These are phyloP conservation scores for Rutilus rutilus DNA, from an alignment of 2,113 vertebrate species.

Conservation along the genomic window DNA sequence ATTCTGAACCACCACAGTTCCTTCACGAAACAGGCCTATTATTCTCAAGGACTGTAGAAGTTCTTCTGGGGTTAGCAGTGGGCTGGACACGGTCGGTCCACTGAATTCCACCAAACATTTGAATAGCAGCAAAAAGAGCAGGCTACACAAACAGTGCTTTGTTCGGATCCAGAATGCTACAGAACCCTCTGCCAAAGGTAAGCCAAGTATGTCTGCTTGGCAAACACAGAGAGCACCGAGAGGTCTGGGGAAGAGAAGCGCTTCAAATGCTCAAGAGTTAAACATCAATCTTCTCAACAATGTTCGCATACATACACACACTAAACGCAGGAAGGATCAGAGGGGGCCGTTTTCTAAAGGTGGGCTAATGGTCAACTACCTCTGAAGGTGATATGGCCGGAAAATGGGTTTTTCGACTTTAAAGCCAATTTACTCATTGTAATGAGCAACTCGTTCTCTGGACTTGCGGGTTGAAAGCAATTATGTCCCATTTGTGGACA, in stretches of 20 bases:
- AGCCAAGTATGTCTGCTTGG: constrained; percentile 40
- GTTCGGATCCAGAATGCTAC: constrained; percentile 12
- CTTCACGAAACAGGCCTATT: background rate
- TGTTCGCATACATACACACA: constrained; percentile 25
- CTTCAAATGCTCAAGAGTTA: constrained; percentile 46
- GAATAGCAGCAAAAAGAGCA: constrained; percentile 20
- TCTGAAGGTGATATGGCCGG: constrained; percentile 17
- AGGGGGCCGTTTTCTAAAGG: constrained; percentile 12
- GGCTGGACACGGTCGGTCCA: background rate
- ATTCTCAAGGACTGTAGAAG: background rate
- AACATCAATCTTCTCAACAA: constrained; percentile 37
- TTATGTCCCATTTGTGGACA: constrained; percentile 18
- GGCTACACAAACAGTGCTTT: constrained; percentile 45
- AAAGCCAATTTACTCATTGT: constrained; percentile 23
- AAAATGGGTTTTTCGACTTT: constrained; percentile 27
- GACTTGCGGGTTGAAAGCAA: background rate
- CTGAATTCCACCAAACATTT: constrained; percentile 31
- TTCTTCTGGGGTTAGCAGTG: constrained; percentile 18
- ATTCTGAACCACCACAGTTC: background rate
- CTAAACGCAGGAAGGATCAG: constrained; percentile 8
- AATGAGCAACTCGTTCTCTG: constrained; percentile 8
- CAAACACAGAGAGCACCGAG: constrained; percentile 39
- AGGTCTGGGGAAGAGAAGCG: constrained; percentile 2
- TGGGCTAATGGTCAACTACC: constrained; percentile 40
- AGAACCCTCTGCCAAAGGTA: constrained; percentile 34